Base-by-base conservation (phyloP, 2,113 vertebrate species). In the Canis aureus region DNA sequence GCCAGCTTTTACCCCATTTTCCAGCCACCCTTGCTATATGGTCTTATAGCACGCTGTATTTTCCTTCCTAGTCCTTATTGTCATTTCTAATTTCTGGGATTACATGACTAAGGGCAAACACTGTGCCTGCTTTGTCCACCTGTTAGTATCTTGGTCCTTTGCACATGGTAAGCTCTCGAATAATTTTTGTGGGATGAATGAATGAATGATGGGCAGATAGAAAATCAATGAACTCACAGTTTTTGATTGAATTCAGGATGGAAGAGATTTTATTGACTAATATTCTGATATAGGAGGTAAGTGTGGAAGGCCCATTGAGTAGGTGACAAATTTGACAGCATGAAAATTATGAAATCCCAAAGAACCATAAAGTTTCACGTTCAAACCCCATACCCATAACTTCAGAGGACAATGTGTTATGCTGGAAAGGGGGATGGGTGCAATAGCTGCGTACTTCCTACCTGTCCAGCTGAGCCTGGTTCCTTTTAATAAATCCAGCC, bases 141-240 rank as follows among this genome's bases (percentile, higher is more conserved):
- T 59, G 6, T 51, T 51, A 32, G 3, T 67, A 15, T 73, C 32
- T 49, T n/a, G 38, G n/a, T 32, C 64, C 81, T 84, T 84, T 29
- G 5, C 49, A 51, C 19, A 57, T 1, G 74, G 81, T 32, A 79
- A 83, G 13, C 12, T 38, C 8, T 38, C 35, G 60, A 27, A 62
- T 83, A 11, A 38, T 29, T 93, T 95, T 88, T 74, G 15, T 60
- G 57, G 27, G 84, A 38, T 38, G 38, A 38, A 38, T 69, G 59
- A 84, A 71, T 64, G 15, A 94, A 80, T 88, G 59, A 27, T 32
- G 91, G 83, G 8, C n/a, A 83, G 67, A 76, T 71, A 57, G 32
- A 83, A 97, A 97, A 96, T 90, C n/a, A 69, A 78, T 88, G 5
- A 79, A 81, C n/a, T 80, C 67, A 87, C 55, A 92, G 60, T 76